Conservation (phyloP, 2,888 invertebrate species). For the Microctonus aethiopoides region DNA sequence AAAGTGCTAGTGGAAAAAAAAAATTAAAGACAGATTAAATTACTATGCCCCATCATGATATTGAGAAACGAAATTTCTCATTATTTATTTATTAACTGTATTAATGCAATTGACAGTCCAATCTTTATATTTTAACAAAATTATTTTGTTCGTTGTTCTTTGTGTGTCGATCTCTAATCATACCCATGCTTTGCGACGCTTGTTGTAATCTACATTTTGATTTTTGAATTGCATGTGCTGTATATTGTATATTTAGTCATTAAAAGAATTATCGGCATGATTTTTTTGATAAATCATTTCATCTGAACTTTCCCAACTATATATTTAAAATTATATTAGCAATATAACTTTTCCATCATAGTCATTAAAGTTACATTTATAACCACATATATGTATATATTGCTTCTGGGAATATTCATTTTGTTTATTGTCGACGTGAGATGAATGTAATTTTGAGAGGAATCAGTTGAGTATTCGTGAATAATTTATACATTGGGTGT, state of each 20-base stretch:
- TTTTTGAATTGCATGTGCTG: slow-evolving; percentile 4
- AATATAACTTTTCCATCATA: too few relatives aligned
- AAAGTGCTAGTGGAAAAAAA: slow-evolving; percentile 22
- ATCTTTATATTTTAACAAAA: not conserved
- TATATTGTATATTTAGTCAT: not conserved
- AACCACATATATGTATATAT: not conserved
- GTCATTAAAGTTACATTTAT: not conserved
- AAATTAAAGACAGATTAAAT: slow-evolving; percentile 18
- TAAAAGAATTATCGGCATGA: not conserved
- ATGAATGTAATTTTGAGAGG: not conserved
- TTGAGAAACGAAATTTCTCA: not conserved
- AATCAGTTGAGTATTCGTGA: not conserved
- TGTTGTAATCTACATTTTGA: not conserved
- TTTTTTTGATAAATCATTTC: not conserved
- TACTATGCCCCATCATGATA: not conserved
- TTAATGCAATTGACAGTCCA: not conserved
- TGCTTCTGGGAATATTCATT: not conserved
- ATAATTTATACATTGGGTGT: not conserved
- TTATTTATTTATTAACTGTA: not conserved
- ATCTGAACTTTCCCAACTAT: too few relatives aligned
- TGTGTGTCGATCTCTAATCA: not conserved
- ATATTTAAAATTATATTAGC: too few relatives aligned
- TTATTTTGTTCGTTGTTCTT: not conserved
- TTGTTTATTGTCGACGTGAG: not conserved
- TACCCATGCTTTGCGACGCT: not conserved